Evolutionary conservation across 2,888 invertebrate species (phyloP).

Genomic region (Cryptus armator): DNA sequence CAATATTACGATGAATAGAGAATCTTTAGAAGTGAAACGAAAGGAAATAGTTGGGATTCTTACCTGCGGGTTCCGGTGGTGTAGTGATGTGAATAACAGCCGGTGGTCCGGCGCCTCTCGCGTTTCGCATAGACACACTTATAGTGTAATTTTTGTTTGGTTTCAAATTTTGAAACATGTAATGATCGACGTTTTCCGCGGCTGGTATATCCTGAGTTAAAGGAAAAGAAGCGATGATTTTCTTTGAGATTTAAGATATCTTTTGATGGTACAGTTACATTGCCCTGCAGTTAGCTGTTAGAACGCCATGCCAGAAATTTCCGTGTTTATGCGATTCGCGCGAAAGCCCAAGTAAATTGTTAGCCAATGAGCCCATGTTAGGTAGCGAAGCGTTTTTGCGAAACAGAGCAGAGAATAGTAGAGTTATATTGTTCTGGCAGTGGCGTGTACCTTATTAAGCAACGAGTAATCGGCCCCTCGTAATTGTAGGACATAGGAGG

Average conservation of each 20-base stretch:
- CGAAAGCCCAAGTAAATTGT: conserved; percentile 68
- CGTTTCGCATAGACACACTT: conserved; percentile 93
- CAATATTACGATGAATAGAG: too few species aligned
- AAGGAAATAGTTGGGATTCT: conserved; percentile 70
- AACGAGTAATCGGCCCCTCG: conserved; percentile 86
- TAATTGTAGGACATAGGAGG: conserved; percentile 93
- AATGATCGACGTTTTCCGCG: conserved; percentile 88
- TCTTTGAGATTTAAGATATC: background rate
- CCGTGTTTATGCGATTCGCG: conserved; percentile 76
- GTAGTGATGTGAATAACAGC: conserved; percentile 89
- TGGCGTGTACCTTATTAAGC: conserved; percentile 88
- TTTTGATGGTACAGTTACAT: conserved; percentile 14
- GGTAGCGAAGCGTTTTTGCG: conserved; percentile 10
- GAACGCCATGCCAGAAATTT: conserved; percentile 83
- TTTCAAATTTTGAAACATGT: conserved; percentile 91
- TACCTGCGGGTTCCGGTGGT: conserved; percentile 89
- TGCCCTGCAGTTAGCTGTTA: conserved; percentile 65
- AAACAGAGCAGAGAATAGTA: conserved; percentile 36
- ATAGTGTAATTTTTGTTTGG: conserved; percentile 91
- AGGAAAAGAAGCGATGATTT: conserved; percentile 13
- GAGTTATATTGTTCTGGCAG: conserved; percentile 80
- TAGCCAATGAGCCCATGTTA: too few species aligned
- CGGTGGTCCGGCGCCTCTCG: conserved; percentile 92
- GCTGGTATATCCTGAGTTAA: conserved; percentile 90
- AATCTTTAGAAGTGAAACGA: too few species aligned